Evolutionary conservation across 1,140 invertebrate species (phyloP), one percentile per base, ranked within the genome.

Genomic region (Drosophila yakuba): DNA sequence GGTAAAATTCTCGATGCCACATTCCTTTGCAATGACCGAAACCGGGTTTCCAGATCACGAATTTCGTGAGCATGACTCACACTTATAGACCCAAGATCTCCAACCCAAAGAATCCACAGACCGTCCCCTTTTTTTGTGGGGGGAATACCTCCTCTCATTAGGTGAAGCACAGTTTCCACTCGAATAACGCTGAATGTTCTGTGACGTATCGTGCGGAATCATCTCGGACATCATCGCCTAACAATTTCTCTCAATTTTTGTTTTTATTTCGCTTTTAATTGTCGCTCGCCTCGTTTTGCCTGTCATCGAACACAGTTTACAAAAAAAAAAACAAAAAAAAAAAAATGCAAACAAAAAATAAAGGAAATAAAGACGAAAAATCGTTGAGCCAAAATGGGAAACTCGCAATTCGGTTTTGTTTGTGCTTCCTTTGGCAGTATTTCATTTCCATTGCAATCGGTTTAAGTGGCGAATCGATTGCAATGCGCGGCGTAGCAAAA

Each of bases 101-200:
- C 50, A 14, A 20, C 25, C 32, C 32, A 20, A 52, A 36, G 50
- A 8, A 43, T 35, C 17, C 28, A 20, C 32, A 52, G 50, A 36
- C 50, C 3, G 50, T 50, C 8, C 32, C 39, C 54, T 8, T 8
- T 39, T 32, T 44, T 15, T 20, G 3, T 11, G 32, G 15, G 50
- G 50, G 50, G 52, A 32, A 54, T 41, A 35, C 44, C 50, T 32
- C 32, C 69, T 25, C 74, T 80, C 82, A 85, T 85, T 81, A 85
- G 74, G 62, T 51, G 75, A 45, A 63, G 75, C 63, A 62, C 75
- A 74, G 75, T 88, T 88, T 88, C 84, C 84, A 88, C 84, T 76
- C 59, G 84, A 88, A 84, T 88, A 76, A 60, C 74, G 55, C 63
- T 64, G 84, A 88, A 88, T 88, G 84, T 88, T 66, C 84, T 84